Evolutionary conservation across 2,797 vertebrate species (phyloP).

Genomic region (Trichosurus vulpecula): DNA sequence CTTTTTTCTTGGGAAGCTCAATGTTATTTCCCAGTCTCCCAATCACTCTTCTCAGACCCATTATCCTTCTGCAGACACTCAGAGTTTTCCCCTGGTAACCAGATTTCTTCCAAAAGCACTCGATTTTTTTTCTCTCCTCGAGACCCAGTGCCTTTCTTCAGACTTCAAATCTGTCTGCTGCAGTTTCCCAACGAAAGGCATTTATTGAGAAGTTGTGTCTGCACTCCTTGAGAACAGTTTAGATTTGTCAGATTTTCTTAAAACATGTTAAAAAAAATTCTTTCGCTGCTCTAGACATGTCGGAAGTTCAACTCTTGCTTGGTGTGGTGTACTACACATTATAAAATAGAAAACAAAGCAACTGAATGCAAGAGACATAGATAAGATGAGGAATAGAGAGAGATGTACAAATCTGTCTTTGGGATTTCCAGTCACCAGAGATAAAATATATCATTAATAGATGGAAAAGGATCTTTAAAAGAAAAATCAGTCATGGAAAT

Average conservation of each 20-base stretch:
- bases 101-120: neutral
- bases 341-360: constrained; percentile 38
- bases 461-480: constrained; percentile 20
- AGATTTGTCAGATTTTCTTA: constrained; percentile 61
- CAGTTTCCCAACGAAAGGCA: constrained; percentile 44
- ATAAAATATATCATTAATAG: constrained; percentile 23
- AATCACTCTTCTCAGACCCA: constrained; percentile 25
- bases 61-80: constrained; percentile 60
- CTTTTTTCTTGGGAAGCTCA: constrained; percentile 55
- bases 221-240: constrained; percentile 39
- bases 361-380: constrained; percentile 8
- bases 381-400: constrained; percentile 10
- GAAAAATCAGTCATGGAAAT: neutral
- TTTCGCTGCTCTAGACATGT: constrained; percentile 13
- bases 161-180: constrained; percentile 50
- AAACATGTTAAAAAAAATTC: constrained; percentile 45
- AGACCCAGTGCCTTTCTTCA: constrained; percentile 18
- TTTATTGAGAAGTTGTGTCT: constrained; percentile 19
- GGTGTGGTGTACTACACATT: neutral
- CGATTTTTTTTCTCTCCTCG: constrained; percentile 12
- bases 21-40: constrained; percentile 50
- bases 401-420: neutral
- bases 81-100: constrained; percentile 4
- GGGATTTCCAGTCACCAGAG: constrained; percentile 15
- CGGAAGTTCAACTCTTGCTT: neutral